Percentiles rank a stretch among this genome's conserved stretches.
These are phyloP conservation scores for Peromyscus nudipes DNA, from an alignment of 2,797 vertebrate genomes.

Conservation along the genomic window DNA sequence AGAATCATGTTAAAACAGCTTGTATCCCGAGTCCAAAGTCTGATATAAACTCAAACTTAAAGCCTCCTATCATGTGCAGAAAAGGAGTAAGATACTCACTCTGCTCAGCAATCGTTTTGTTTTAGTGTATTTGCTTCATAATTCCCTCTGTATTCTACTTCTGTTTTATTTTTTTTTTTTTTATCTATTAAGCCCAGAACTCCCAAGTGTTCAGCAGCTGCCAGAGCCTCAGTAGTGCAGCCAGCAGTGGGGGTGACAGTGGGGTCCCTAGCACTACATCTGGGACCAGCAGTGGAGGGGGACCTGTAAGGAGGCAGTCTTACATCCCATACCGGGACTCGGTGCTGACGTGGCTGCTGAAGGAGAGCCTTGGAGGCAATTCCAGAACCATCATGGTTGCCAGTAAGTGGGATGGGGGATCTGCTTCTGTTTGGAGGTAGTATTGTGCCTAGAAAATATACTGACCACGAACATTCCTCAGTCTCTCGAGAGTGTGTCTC, in stretches of 20 bases:
- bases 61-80: not conserved
- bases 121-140: constrained; percentile 43
- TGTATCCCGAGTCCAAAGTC: not conserved
- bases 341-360: constrained; percentile 98
- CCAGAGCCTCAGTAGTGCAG: constrained; percentile 95
- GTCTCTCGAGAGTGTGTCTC: not conserved
- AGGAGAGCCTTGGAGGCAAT: constrained; percentile 98
- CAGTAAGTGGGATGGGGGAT: constrained; percentile 90
- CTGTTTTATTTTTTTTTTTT: not conserved
- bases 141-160: constrained; percentile 43
- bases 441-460: not conserved
- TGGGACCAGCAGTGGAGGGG: constrained; percentile 76
- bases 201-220: constrained; percentile 97
- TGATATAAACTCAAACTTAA: constrained; percentile 10
- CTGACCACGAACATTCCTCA: not conserved
- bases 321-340: constrained; percentile 99
- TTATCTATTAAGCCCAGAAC: constrained; percentile 93
- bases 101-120: not conserved
- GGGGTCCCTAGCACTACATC: constrained; percentile 89
- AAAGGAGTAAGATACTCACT: constrained; percentile 2
- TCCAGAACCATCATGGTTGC: constrained; percentile 99
- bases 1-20: constrained; percentile 18
- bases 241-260: constrained; percentile 92
- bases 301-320: constrained; percentile 88
- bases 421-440: not conserved